Percentiles rank a stretch among this genome's conserved stretches.
These are phyloP conservation scores for Bhutanitis thaidina DNA, from an alignment of 2,888 invertebrate species.

Conservation along the genomic window DNA sequence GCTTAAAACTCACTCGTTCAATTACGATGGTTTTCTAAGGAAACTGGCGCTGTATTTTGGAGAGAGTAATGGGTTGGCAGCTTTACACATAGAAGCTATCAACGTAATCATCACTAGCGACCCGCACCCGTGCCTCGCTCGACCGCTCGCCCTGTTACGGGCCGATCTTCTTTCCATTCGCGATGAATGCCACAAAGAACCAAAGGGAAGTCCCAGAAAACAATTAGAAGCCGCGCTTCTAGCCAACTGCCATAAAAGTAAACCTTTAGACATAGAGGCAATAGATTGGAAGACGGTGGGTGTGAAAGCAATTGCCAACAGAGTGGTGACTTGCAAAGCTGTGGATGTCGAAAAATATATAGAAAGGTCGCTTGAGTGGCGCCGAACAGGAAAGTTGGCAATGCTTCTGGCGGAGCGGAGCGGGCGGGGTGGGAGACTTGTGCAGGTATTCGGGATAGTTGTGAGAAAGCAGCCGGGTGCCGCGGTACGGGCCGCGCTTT, in stretches of 20 bases:
- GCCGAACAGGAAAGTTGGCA: conserved; percentile 38
- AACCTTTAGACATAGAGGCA: conserved; percentile 34
- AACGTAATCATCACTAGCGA: conserved; percentile 14
- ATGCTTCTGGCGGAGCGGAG: conserved; percentile 37
- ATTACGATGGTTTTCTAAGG: conserved; percentile 38
- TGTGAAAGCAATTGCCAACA: conserved; percentile 46
- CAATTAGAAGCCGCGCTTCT: conserved; percentile 36
- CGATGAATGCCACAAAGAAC: conserved; percentile 24
- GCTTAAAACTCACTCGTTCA: conserved; percentile 22
- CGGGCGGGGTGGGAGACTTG: conserved; percentile 28
- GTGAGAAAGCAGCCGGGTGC: conserved; percentile 34
- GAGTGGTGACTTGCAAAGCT: conserved; percentile 33
- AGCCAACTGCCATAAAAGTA: conserved; percentile 43
- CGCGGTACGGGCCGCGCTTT: conserved; percentile 37
- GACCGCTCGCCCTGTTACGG: conserved; percentile 27
- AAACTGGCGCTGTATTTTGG: conserved; percentile 47
- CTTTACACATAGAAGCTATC: conserved; percentile 26
- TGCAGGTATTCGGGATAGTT: conserved; percentile 30
- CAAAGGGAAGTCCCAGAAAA: conserved; percentile 18
- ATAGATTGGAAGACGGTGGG: conserved; percentile 42
- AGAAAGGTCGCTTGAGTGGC: conserved; percentile 34
- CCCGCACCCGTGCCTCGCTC: conserved; percentile 23
- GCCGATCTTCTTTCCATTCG: conserved; percentile 19
- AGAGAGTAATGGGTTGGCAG: conserved; percentile 42
- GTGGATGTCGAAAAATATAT: conserved; percentile 30